These are phyloP conservation scores for Canis aureus DNA, from an alignment of 2,113 vertebrate genomes.

Conservation along the genomic window DNA sequence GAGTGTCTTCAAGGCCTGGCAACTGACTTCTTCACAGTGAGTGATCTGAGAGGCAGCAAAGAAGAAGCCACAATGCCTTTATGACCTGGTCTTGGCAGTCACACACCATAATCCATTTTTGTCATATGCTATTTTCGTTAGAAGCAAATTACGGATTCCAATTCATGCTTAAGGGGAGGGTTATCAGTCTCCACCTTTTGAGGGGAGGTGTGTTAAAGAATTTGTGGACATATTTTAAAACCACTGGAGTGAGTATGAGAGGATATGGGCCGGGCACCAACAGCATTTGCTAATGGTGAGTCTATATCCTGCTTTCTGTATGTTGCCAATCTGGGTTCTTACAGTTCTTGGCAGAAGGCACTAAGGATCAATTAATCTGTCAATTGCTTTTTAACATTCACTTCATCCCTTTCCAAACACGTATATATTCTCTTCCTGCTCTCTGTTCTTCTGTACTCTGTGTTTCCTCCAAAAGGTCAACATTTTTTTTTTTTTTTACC, in stretches of 20 bases:
- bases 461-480: background rate
- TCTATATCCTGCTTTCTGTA: background rate
- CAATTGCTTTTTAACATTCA: background rate
- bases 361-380: slow-evolving; percentile 38
- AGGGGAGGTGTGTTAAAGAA: background rate
- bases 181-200: slow-evolving; percentile 10
- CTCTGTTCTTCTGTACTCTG: background rate
- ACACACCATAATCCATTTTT: background rate
- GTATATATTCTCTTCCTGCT: background rate
- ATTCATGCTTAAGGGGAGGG: background rate
- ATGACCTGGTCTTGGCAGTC: background rate
- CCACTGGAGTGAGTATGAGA: background rate
- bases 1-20: background rate
- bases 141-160: slow-evolving; percentile 34
- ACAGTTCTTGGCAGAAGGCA: slow-evolving; percentile 3
- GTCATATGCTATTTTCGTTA: background rate
- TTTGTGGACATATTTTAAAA: slow-evolving; percentile 17
- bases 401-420: background rate
- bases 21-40: background rate
- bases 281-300: background rate
- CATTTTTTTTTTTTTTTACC: background rate
- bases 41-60: background rate
- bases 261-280: background rate
- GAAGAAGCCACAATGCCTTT: background rate
- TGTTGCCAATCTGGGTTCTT: background rate